These are phyloP conservation scores for Burhinus oedicnemus DNA, from an alignment of 2,113 vertebrate species.

Conservation along the genomic window DNA sequence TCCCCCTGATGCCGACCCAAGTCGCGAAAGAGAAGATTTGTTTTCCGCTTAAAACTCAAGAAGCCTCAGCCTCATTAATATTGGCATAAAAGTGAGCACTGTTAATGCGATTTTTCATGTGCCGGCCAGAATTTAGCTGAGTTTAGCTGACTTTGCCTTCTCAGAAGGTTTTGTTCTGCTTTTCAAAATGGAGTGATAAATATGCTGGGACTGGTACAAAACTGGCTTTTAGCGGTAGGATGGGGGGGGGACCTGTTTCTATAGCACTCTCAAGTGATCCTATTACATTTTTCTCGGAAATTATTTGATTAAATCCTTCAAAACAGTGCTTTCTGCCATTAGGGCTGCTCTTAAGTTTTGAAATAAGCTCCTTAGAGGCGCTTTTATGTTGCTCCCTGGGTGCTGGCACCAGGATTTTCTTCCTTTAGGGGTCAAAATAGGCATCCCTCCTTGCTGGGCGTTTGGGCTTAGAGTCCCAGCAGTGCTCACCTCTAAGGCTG, in stretches of 20 bases:
- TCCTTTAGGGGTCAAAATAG: not conserved
- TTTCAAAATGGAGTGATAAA: not conserved
- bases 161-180: not conserved
- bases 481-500: not conserved
- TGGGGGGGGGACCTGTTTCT: not conserved
- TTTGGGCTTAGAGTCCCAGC: not conserved
- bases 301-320: not conserved
- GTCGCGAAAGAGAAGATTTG: not conserved
- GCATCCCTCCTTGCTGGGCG: not conserved
- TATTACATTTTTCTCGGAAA: not conserved
- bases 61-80: not conserved
- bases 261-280: not conserved
- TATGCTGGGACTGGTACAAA: not conserved
- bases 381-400: not conserved
- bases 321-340: not conserved
- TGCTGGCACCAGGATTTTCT: not conserved
- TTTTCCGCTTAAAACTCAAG: not conserved
- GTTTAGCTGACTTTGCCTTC: constrained; percentile 7
- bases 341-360: not conserved
- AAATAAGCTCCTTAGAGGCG: not conserved
- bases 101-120: not conserved
- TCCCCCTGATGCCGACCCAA: fast-evolving
- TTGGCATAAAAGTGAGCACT: not conserved
- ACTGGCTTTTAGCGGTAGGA: not conserved
- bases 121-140: not conserved